Percentiles rank a stretch among this genome's conserved stretches.
Conservation (phyloP, 2,888 invertebrate species). For the Notocelia uddmanniana region DNA sequence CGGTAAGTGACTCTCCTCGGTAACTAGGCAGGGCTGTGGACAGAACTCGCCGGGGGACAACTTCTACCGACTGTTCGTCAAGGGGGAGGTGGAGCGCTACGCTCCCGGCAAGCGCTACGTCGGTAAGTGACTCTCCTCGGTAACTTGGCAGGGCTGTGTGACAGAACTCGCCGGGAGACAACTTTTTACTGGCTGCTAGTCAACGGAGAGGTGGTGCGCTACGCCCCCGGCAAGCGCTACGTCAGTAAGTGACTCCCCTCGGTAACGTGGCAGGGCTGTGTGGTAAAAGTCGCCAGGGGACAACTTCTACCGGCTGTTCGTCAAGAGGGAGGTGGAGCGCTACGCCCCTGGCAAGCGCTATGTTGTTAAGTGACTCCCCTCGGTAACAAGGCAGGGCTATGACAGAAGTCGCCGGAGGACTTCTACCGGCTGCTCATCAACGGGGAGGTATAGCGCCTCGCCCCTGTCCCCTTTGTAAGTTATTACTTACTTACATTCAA, state of each 20-base stretch:
- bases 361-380: constrained; percentile 85
- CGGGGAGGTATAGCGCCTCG: constrained; percentile 92
- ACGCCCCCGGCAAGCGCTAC: constrained; percentile 93
- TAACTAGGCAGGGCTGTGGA: constrained; percentile 43
- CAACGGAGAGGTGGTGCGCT: constrained; percentile 92
- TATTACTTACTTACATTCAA: too few relatives aligned
- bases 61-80: constrained; percentile 93
- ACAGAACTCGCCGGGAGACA: constrained; percentile 91
- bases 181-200: constrained; percentile 93
- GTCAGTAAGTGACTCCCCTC: constrained; percentile 85
- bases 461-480: constrained; percentile 87
- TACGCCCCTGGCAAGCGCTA: constrained; percentile 94
- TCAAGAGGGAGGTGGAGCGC: constrained; percentile 92
- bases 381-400: background rate
- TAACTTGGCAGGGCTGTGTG: constrained; percentile 46
- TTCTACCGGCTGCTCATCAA: constrained; percentile 93
- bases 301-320: constrained; percentile 93
- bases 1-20: constrained; percentile 75
- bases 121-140: constrained; percentile 75
- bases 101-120: constrained; percentile 94
- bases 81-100: constrained; percentile 92
- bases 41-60: constrained; percentile 92
- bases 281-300: constrained; percentile 89
- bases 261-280: constrained; percentile 41
- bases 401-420: constrained; percentile 90